Conservation (phyloP, 2,797 vertebrate genomes). For the Neopelma chrysocephalum region DNA sequence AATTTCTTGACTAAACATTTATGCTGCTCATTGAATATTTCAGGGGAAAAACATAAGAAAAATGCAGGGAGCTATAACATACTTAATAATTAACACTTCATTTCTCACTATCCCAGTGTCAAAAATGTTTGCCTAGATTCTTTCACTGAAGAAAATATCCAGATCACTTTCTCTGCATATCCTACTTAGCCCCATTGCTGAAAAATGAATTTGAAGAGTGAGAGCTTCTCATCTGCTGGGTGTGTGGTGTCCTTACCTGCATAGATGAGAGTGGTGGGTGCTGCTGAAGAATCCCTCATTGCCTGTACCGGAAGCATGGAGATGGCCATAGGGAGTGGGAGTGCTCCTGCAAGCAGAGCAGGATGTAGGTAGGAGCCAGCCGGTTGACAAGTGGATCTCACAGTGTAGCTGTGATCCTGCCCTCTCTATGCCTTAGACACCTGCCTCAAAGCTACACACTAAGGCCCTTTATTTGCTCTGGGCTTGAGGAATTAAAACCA, state of each 20-base stretch:
- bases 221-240: not conserved
- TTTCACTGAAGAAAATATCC: not conserved
- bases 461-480: not conserved
- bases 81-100: not conserved
- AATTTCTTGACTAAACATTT: conserved; percentile 4
- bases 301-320: not conserved
- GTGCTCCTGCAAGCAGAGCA: fast-evolving
- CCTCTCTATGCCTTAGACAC: not conserved
- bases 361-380: not conserved
- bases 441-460: not conserved
- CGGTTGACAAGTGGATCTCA: not conserved
- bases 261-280: not conserved
- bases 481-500: not conserved
- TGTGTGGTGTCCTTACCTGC: not conserved
- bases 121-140: not conserved
- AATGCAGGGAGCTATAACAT: not conserved
- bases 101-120: not conserved
- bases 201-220: not conserved
- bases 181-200: not conserved
- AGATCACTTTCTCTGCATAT: not conserved
- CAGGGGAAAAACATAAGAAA: not conserved
- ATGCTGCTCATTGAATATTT: not conserved
- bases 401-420: fast-evolving
- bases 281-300: not conserved
- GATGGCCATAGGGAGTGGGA: no score